Percentiles rank a stretch among this genome's conserved stretches.
Conservation (phyloP, 2,797 vertebrate genomes). For the Takifugu ocellatus region DNA sequence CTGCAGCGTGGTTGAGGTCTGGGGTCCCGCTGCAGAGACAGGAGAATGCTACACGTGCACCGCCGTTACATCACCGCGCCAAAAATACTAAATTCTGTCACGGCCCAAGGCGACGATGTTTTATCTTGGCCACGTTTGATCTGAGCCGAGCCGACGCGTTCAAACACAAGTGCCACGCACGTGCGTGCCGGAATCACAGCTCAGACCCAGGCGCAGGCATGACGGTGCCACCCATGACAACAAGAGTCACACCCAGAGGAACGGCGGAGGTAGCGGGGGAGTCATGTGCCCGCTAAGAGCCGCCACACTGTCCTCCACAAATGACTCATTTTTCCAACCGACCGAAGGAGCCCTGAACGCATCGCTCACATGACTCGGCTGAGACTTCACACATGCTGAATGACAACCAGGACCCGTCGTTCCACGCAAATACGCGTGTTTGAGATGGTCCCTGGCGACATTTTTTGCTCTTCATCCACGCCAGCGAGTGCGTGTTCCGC, state of each 20-base stretch:
- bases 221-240: slow-evolving; percentile 18
- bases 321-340: slow-evolving; percentile 51
- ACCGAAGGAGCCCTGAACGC: slow-evolving; percentile 28
- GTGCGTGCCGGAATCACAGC: slow-evolving; percentile 56
- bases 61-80: neutral
- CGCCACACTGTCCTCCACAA: slow-evolving; percentile 58
- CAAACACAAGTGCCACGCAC: slow-evolving; percentile 31
- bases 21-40: slow-evolving; percentile 27
- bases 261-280: slow-evolving; percentile 48
- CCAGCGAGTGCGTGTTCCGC: slow-evolving; percentile 11
- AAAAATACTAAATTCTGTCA: slow-evolving; percentile 11
- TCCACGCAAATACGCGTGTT: slow-evolving; percentile 15
- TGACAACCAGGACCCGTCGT: slow-evolving; percentile 2
- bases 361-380: slow-evolving; percentile 53
- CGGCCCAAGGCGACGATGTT: neutral
- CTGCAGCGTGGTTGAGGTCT: slow-evolving; percentile 3
- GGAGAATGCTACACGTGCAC: slow-evolving; percentile 47
- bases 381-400: slow-evolving; percentile 20
- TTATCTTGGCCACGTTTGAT: slow-evolving; percentile 6
- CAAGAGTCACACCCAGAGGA: slow-evolving; percentile 49
- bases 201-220: slow-evolving; percentile 44
- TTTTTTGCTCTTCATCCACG: slow-evolving; percentile 22
- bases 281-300: slow-evolving; percentile 48
- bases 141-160: slow-evolving; percentile 10
- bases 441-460: slow-evolving; percentile 12